Evolutionary conservation across 2,113 vertebrate genomes (phyloP), one percentile per base, ranked within the genome.

Genomic region (Ptychochromis oligacanthus): DNA sequence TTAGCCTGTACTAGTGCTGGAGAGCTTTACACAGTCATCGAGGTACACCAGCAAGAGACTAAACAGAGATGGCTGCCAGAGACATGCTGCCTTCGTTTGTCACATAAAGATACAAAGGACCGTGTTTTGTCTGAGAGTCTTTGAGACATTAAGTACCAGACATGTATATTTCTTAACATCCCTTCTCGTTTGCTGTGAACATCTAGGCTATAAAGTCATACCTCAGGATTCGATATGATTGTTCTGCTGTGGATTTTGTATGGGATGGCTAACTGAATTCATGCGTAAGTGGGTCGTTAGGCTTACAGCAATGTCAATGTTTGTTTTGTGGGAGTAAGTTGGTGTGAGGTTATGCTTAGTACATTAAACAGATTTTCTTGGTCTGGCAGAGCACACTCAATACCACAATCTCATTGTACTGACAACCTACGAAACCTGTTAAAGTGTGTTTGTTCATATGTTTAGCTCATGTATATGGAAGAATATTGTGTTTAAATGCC

Each of bases 291-390:
- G 43, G 15, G 17, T 9, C 28, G 24, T 70, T 46, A 70, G 15
- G 49, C 24, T 70, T 28, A 20, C 1, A 70, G 26, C 17, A 70
- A 70, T 70, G 65, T 18, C 75, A 36, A 15, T 91, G 61, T 87
- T 93, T 92, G 85, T 89, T 89, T 88, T 81, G 89, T 28, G 77
- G 77, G 75, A 86, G 85, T 74, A 85, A 84, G 87, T 79, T 91
- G 18, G 59, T 78, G 81, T 85, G 61, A 86, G 60, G 77, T 87
- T 81, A 61, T 81, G 75, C 3, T 31, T 31, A 3, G 55, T 67
- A 49, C 24, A 24, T 81, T 88, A 75, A 85, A 65, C 74, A 83
- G 67, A 79, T 88, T 80, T 31, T 81, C 43, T 85, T 72, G 24
- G 55, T 79, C 43, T 84, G 80, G 57, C 7, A 54, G n/a, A 79